Percentiles rank a stretch among this genome's conserved stretches.
Conservation (phyloP, 2,888 invertebrate genomes). For the Endotricha flammealis region DNA sequence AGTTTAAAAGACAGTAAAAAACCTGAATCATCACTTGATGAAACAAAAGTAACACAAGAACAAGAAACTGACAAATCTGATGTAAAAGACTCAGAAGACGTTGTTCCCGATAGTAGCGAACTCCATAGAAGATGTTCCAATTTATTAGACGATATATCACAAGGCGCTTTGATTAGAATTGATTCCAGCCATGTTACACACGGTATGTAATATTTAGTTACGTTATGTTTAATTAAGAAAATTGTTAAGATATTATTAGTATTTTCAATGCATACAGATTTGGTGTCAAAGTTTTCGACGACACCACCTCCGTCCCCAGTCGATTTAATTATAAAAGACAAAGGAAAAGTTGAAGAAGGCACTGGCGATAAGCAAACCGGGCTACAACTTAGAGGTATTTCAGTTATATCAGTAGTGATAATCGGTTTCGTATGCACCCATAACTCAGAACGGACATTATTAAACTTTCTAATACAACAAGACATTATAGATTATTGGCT, state of each 20-base stretch:
- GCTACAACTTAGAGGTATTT: slow-evolving; percentile 68
- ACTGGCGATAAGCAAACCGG: slow-evolving; percentile 57
- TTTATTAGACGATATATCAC: slow-evolving; percentile 71
- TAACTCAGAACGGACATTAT: too few relatives aligned
- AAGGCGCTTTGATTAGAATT: slow-evolving; percentile 68
- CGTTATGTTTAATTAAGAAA: not conserved
- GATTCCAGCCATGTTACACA: slow-evolving; percentile 70
- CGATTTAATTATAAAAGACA: slow-evolving; percentile 77
- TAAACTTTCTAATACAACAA: too few relatives aligned
- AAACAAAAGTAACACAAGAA: slow-evolving; percentile 19
- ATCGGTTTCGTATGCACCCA: too few relatives aligned
- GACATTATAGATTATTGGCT: too few relatives aligned
- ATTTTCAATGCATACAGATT: slow-evolving; percentile 60
- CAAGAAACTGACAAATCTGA: slow-evolving; percentile 17
- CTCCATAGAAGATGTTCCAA: slow-evolving; percentile 72
- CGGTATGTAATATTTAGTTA: slow-evolving; percentile 37
- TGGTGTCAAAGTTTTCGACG: slow-evolving; percentile 81
- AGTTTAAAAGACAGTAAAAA: slow-evolving; percentile 24
- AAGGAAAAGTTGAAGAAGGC: slow-evolving; percentile 59
- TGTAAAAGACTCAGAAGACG: slow-evolving; percentile 34
- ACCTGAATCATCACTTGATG: slow-evolving; percentile 27
- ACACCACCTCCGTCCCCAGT: slow-evolving; percentile 85
- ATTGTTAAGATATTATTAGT: not conserved
- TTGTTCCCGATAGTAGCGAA: slow-evolving; percentile 66
- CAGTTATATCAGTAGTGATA: too few relatives aligned